Conservation (phyloP, 2,797 vertebrate genomes). For the Kryptolebias ocellatus region DNA sequence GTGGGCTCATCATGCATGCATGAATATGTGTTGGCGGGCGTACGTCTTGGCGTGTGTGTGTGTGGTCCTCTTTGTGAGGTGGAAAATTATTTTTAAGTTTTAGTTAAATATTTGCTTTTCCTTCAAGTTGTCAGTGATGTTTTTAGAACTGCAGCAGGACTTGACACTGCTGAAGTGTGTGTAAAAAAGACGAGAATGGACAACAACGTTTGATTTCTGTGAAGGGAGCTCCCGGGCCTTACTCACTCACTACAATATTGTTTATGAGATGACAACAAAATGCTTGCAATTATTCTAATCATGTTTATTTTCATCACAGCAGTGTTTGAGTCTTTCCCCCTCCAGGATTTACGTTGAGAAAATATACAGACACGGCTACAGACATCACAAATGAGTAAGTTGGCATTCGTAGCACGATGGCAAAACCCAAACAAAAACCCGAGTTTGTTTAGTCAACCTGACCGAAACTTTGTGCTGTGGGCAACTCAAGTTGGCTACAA, state of each 20-base stretch:
- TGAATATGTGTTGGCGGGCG: slow-evolving; percentile 52
- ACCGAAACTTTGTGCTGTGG: slow-evolving; percentile 64
- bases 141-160: slow-evolving; percentile 62
- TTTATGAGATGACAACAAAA: slow-evolving; percentile 35
- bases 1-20: slow-evolving; percentile 39
- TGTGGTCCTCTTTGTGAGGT: slow-evolving; percentile 76
- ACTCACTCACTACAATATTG: slow-evolving; percentile 8
- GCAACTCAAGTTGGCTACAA: slow-evolving; percentile 53
- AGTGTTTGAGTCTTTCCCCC: slow-evolving; percentile 49
- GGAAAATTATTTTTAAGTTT: slow-evolving; percentile 78
- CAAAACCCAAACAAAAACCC: slow-evolving; percentile 73
- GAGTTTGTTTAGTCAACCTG: slow-evolving; percentile 68
- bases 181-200: slow-evolving; percentile 38
- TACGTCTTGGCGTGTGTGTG: slow-evolving; percentile 55
- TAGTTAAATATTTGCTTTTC: slow-evolving; percentile 80
- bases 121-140: slow-evolving; percentile 64
- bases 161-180: slow-evolving; percentile 39
- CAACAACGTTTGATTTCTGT: background rate
- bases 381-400: slow-evolving; percentile 82
- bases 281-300: slow-evolving; percentile 35
- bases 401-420: slow-evolving; percentile 58
- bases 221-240: slow-evolving; percentile 10
- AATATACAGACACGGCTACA: slow-evolving; percentile 76
- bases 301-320: slow-evolving; percentile 57
- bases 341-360: slow-evolving; percentile 68